Conservation (phyloP, 1,140 invertebrate genomes). For the Diuraphis noxia region DNA sequence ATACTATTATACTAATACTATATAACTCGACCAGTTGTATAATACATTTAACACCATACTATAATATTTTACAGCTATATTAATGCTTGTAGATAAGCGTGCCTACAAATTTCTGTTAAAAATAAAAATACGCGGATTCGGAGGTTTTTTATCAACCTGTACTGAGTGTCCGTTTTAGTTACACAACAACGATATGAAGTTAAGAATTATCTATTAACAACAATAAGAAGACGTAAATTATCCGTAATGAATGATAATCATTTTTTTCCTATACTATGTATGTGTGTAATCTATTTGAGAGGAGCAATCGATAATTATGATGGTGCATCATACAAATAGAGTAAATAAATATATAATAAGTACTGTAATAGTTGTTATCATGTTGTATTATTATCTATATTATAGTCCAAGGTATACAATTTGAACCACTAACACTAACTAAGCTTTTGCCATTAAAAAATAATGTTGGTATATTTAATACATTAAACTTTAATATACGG, state of each 20-base stretch:
- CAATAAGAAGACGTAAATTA: not conserved
- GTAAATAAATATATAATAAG: not conserved
- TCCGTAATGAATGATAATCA: not conserved
- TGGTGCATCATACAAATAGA: not conserved
- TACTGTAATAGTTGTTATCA: not conserved
- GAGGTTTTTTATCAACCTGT: not conserved
- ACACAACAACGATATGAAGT: not conserved
- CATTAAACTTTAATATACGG: no score
- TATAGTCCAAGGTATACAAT: not conserved
- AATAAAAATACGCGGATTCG: no score
- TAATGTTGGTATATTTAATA: no score
- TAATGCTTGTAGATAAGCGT: not conserved
- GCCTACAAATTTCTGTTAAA: not conserved
- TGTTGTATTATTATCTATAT: not conserved
- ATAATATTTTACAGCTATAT: not conserved
- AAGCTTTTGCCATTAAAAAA: no score
- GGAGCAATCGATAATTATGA: not conserved
- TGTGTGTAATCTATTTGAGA: not conserved
- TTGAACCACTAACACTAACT: no score
- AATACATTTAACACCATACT: not conserved
- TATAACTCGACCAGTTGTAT: no score
- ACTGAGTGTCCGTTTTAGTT: not conserved
- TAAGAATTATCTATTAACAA: not conserved
- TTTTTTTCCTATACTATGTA: not conserved
- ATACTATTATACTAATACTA: no score